These are phyloP conservation scores for Noctua pronuba DNA, from an alignment of 2,888 invertebrate species.

Conservation along the genomic window DNA sequence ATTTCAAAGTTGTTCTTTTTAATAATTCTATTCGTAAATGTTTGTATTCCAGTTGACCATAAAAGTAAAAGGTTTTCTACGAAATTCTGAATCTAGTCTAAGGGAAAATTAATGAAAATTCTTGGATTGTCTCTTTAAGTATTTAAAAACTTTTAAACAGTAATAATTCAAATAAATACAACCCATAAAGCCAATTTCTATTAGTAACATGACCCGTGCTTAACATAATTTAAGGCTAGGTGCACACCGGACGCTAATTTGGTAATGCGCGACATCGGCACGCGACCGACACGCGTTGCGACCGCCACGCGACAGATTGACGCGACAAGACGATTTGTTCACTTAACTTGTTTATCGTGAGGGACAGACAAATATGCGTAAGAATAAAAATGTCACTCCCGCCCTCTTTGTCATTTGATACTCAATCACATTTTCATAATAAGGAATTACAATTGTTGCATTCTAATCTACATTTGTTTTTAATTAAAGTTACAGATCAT, in stretches of 20 bases:
- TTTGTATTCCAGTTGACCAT: not conserved
- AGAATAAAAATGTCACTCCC: conserved; percentile 78
- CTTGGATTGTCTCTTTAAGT: not conserved
- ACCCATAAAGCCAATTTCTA: conserved; percentile 59
- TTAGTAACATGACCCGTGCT: conserved; percentile 78
- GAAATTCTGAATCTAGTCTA: not conserved
- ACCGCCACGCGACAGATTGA: conserved; percentile 84
- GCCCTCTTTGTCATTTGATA: conserved; percentile 74
- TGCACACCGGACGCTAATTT: conserved; percentile 87
- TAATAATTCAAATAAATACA: not conserved
- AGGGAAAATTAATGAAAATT: not conserved
- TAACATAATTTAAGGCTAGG: conserved; percentile 83
- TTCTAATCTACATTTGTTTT: conserved; percentile 45
- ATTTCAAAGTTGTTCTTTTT: conserved; percentile 4
- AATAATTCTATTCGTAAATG: not conserved
- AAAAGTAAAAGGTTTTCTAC: not conserved
- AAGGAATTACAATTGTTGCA: conserved; percentile 51
- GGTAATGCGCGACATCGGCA: conserved; percentile 84
- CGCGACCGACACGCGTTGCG: conserved; percentile 80
- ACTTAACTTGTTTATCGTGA: conserved; percentile 85
- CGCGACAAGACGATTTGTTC: conserved; percentile 85
- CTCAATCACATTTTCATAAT: conserved; percentile 67
- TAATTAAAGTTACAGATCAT: not conserved
- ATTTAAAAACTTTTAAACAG: not conserved
- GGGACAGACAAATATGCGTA: conserved; percentile 78